These are phyloP conservation scores for Papilio xuthus DNA, from an alignment of 1,140 invertebrate genomes.

Conservation along the genomic window DNA sequence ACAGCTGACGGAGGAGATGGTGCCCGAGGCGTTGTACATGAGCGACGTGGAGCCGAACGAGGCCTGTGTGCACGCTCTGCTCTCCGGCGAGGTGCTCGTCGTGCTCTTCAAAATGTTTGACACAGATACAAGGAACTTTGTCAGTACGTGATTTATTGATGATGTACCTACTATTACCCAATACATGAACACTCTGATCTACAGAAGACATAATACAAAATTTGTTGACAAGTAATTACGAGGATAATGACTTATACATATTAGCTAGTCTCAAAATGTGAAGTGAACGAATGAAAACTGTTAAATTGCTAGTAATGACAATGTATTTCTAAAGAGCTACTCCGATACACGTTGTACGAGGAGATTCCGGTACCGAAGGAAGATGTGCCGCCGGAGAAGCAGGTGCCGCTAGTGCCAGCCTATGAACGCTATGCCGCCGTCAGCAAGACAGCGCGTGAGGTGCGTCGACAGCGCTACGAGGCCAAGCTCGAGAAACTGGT, in stretches of 20 bases:
- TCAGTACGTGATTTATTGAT: slow-evolving; percentile 53
- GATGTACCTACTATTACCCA: no score
- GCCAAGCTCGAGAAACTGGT: slow-evolving; percentile 66
- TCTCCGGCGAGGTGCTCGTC: slow-evolving; percentile 57
- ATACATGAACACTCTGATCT: no score
- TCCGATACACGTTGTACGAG: slow-evolving; percentile 71
- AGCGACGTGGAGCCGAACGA: slow-evolving; percentile 75
- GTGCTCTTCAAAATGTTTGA: slow-evolving; percentile 75
- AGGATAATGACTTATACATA: neutral
- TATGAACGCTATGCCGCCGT: slow-evolving; percentile 71
- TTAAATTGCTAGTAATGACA: neutral
- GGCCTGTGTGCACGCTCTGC: slow-evolving; percentile 65
- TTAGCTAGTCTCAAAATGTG: no score
- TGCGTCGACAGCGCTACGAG: slow-evolving; percentile 66
- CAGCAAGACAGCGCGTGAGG: slow-evolving; percentile 67
- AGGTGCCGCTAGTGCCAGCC: slow-evolving; percentile 67
- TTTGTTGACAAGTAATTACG: neutral
- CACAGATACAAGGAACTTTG: slow-evolving; percentile 62
- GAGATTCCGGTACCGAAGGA: slow-evolving; percentile 71
- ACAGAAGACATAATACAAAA: neutral
- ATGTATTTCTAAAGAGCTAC: slow-evolving; percentile 53
- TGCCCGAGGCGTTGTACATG: slow-evolving; percentile 70
- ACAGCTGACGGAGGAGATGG: slow-evolving; percentile 55
- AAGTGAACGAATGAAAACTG: no score
- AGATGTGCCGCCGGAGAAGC: slow-evolving; percentile 71